These are phyloP conservation scores for Diorhabda carinulata DNA, from an alignment of 1,140 invertebrate genomes.

Conservation along the genomic window DNA sequence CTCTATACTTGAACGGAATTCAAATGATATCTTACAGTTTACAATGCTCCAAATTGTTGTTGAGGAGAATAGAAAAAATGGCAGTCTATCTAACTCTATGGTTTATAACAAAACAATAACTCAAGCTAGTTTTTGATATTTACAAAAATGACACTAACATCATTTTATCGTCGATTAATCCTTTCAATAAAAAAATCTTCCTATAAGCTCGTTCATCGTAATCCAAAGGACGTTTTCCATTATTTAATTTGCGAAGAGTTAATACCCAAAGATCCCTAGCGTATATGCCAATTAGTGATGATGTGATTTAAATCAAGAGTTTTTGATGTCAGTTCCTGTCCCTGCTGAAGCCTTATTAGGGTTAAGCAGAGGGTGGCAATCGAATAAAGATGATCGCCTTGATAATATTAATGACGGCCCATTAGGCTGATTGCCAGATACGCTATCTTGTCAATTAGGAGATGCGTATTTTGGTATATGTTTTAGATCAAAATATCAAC, in stretches of 20 bases:
- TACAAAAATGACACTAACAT: too few relatives aligned
- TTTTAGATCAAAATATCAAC: too few relatives aligned
- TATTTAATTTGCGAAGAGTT: constrained; percentile 19
- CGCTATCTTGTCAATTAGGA: constrained; percentile 31
- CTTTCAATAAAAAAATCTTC: too few relatives aligned
- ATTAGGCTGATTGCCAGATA: constrained; percentile 39
- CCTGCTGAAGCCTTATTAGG: constrained; percentile 32
- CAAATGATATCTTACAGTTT: too few relatives aligned
- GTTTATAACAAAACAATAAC: too few relatives aligned
- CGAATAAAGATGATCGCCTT: constrained; percentile 38
- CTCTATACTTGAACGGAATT: too few relatives aligned
- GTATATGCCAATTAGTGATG: constrained; percentile 34
- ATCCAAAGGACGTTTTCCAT: constrained; percentile 1
- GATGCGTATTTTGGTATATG: not conserved
- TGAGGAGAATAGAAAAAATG: too few relatives aligned
- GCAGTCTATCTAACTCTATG: too few relatives aligned
- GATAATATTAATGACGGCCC: constrained; percentile 43
- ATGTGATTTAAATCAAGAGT: constrained; percentile 36
- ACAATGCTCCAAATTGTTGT: too few relatives aligned
- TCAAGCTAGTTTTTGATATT: too few relatives aligned
- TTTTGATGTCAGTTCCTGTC: constrained; percentile 28
- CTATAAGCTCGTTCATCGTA: not conserved
- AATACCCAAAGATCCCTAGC: constrained; percentile 4
- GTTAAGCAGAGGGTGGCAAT: constrained; percentile 42
- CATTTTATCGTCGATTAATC: too few relatives aligned